Percentiles rank a stretch among this genome's conserved stretches.
Evolutionary conservation across 2,888 invertebrate genomes (phyloP).

Genomic region (Cephus sareptanus): DNA sequence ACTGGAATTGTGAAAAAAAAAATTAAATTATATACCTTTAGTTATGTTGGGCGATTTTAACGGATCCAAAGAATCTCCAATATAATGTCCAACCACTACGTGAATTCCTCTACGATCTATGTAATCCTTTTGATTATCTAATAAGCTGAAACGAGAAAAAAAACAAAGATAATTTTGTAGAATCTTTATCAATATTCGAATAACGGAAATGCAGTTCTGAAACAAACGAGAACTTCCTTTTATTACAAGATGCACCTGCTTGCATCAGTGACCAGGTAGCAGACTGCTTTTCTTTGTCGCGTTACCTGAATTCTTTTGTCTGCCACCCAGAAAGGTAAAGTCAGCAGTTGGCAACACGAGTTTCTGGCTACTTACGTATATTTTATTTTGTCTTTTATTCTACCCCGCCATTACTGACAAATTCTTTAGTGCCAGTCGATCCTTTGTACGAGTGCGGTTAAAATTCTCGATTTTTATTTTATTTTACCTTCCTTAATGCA

Average conservation of each 20-base stretch:
- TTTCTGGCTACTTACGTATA: neutral
- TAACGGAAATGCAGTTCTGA: neutral
- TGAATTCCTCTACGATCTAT: constrained; percentile 80
- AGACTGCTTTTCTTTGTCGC: neutral
- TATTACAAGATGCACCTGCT: neutral
- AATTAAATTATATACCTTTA: constrained; percentile 70
- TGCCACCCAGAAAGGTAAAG: constrained; percentile 1
- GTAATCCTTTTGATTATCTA: constrained; percentile 76
- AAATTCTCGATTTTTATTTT: neutral
- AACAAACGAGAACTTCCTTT: neutral
- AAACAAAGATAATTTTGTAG: neutral
- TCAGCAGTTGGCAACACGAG: neutral
- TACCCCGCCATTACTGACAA: neutral
- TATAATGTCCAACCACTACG: constrained; percentile 89
- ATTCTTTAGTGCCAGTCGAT: neutral
- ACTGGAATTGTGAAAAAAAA: neutral
- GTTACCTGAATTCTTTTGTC: constrained; percentile 2
- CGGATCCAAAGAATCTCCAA: constrained; percentile 76
- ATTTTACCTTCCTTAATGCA: neutral
- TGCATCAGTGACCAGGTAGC: neutral
- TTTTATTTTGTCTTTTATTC: neutral
- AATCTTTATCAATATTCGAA: neutral
- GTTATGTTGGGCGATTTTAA: constrained; percentile 76
- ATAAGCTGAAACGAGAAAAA: constrained; percentile 66
- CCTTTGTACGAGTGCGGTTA: constrained; percentile 13